Evolutionary conservation across 2,113 vertebrate genomes (phyloP), one percentile per base, ranked within the genome.

Genomic region (Perca flavescens): DNA sequence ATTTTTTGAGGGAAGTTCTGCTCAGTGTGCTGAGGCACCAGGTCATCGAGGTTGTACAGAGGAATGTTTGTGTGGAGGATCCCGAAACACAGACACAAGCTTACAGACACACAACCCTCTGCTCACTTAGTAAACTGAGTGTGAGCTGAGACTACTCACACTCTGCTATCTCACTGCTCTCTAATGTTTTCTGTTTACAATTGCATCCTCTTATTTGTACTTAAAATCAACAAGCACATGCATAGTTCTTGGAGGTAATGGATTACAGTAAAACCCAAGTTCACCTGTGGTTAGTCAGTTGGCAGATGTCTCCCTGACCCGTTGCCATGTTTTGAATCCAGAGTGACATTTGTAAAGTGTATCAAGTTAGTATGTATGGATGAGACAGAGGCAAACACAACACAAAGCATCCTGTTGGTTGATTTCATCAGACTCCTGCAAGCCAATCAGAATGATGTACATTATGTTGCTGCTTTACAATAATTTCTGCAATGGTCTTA

Each of bases 31-130:
- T 12, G 56, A 77, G 74, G 62, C 71, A 68, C 56, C 9, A 13
- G 88, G 79, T 85, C 72, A 88, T 15, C 0, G 25, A 79, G 86
- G 90, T 83, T 22, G 50, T 40, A n/a, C 31, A 52, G 50, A 76
- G 58, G 73, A 85, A 80, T 79, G 61, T 82, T 63, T 49, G 49
- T 25, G 28, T 9, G 36, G 60, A 79, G 53, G 54, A 82, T 79
- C 73, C 40, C 54, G 43, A 71, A 86, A 67, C 28, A 82, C 46
- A 78, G 71, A 85, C 25, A 64, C 15, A 52, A 13, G 62, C 16
- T 68, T 57, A 52, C 21, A 62, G 50, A 61, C 76, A 71, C 56
- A 25, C 60, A 49, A 61, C 40, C 40, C 10, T 43, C 2, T 43
- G 40, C 11, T 11, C 40, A 43, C 40, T 43, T 43, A 43, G 40